Evolutionary conservation across 2,888 invertebrate species (phyloP), one percentile per base, ranked within the genome.

Genomic region (Pyrgus malvae): DNA sequence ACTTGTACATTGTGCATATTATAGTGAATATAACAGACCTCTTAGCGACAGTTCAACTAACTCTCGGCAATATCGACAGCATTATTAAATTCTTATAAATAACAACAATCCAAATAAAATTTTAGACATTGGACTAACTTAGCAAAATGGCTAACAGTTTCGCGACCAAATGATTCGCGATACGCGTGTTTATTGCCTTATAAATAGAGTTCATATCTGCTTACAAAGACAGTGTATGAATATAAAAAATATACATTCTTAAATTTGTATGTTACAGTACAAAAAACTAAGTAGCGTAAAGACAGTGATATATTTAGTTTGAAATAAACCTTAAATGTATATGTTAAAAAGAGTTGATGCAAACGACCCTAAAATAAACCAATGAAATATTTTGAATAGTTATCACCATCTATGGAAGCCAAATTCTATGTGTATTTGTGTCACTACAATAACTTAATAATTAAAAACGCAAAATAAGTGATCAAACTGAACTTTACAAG

Each of bases 41-140:
- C n/a, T 12, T 21, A 23, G 35, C 35, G 48, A 48, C 48, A 45
- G 29, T 45, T 45, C 21, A 54, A 40, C 25, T 11, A 38, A 45
- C n/a, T 29, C n/a, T 55, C 60, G 55, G 53, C 56, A 38, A 31
- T 44, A 60, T 53, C 59, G 56, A 57, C 56, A 55, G 62, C 58
- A 61, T 56, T 54, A 57, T 57, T 40, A 48, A 55, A 63, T 63
- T 59, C 64, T 59, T 60, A 68, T 56, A 63, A 56, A 68, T 69
- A 70, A 58, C 61, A 75, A 72, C 69, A 70, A 73, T 69, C 67
- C 65, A 68, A 70, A 68, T 62, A 41, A 64, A 66, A 56, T 63
- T 59, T 60, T 63, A 61, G 61, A 63, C 63, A 67, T 61, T 66
- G 65, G 65, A 67, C 74, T 74, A 71, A 70, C 62, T 64, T 59